Evolutionary conservation across 37 sponge, comb jelly and placozoan genomes (phyloP).

Genomic region (Diacarnus erythraeanus): DNA sequence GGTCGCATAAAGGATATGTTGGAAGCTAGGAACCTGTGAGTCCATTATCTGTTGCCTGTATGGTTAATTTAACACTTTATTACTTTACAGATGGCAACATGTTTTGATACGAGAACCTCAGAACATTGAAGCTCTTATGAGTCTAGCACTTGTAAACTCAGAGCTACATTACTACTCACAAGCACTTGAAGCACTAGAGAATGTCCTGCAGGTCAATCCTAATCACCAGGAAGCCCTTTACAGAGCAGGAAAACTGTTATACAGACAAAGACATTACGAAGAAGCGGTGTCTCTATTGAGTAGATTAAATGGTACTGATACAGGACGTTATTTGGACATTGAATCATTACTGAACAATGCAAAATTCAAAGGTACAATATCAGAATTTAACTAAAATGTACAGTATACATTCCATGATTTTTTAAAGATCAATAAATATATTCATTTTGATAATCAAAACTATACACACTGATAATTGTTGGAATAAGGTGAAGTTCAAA

Average conservation of each 20-base stretch:
- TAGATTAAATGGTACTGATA: neutral
- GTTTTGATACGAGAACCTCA: slow-evolving; percentile 10
- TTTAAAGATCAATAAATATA: neutral
- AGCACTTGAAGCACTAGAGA: slow-evolving; percentile 28
- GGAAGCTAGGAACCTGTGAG: slow-evolving; percentile 41
- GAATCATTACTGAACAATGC: neutral
- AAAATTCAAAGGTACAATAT: neutral
- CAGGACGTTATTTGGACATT: neutral
- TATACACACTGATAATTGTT: no score
- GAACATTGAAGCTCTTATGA: slow-evolving; percentile 31
- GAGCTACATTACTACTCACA: slow-evolving; percentile 16
- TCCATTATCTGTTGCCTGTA: no score
- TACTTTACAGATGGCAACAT: slow-evolving; percentile 20
- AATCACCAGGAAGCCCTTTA: slow-evolving; percentile 39
- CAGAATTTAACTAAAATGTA: neutral
- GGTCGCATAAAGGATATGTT: neutral
- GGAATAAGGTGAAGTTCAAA: no score
- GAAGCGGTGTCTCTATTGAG: neutral
- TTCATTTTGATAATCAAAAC: no score
- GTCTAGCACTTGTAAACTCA: slow-evolving; percentile 43
- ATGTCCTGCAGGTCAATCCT: slow-evolving; percentile 42
- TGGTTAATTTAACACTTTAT: no score
- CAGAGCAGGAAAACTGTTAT: slow-evolving; percentile 13
- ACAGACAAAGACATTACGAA: neutral
- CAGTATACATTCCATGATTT: neutral